These are phyloP conservation scores for Pontoporia blainvillei DNA, from an alignment of 2,113 vertebrate species.

Conservation along the genomic window DNA sequence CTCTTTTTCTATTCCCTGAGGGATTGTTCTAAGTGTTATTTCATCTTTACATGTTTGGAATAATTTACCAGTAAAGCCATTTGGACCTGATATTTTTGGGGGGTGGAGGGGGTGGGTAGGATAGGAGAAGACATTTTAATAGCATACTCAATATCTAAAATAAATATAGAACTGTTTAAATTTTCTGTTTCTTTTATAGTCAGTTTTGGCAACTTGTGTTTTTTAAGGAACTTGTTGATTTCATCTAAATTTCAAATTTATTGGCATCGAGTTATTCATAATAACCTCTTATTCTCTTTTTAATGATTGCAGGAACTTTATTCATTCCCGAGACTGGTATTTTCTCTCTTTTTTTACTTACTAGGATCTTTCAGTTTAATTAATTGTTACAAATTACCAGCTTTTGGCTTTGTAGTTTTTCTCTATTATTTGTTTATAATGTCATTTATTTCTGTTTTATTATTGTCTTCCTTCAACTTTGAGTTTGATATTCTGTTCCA, in stretches of 20 bases:
- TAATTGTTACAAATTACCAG: background rate
- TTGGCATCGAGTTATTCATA: background rate
- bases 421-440: background rate
- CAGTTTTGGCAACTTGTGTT: background rate
- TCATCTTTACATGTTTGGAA: background rate
- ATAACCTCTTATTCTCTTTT: background rate
- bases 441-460: background rate
- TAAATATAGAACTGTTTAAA: background rate
- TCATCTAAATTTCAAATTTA: background rate
- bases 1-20: background rate
- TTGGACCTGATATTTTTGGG: background rate
- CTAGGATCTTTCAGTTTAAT: background rate
- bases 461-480: slow-evolving; percentile 23
- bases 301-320: background rate
- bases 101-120: background rate
- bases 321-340: background rate
- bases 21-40: background rate
- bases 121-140: background rate
- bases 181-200: slow-evolving; percentile 9
- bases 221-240: background rate
- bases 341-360: background rate
- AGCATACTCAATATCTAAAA: background rate
- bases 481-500: background rate
- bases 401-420: background rate
- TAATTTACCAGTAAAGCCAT: background rate